Evolutionary conservation across 2,113 vertebrate genomes (phyloP).

Genomic region (Hypocryptadius cinnamomeus): DNA sequence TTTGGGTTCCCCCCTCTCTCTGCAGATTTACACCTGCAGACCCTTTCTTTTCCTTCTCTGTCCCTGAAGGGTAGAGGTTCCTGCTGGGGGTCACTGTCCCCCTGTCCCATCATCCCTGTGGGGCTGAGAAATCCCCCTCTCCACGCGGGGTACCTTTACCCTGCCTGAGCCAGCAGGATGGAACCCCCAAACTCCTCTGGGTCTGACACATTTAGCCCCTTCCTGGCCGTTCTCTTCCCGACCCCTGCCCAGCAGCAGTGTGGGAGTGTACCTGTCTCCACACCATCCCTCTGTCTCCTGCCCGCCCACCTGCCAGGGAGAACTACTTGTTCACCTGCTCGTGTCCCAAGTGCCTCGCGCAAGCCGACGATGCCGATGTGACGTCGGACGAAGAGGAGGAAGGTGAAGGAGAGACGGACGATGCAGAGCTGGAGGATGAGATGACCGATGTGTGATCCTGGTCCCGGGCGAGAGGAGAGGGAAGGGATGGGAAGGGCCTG

Average conservation of each 20-base stretch:
- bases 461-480: background rate
- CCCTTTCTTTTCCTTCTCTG: background rate
- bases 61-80: background rate
- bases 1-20: background rate
- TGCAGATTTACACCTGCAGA: background rate
- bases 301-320: constrained; percentile 73
- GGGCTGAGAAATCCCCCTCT: background rate
- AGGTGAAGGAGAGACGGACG: constrained; percentile 82
- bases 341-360: constrained; percentile 89
- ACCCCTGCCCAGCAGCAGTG: background rate
- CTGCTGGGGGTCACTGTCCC: background rate
- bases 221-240: fast-evolving
- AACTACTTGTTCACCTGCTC: constrained; percentile 96
- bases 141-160: too few relatives aligned
- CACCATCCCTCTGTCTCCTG: background rate
- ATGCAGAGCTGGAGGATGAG: constrained; percentile 92
- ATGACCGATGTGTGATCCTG: constrained; percentile 91
- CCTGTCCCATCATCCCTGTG: background rate
- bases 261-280: background rate
- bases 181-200: background rate
- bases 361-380: constrained; percentile 84
- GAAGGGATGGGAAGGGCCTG: background rate
- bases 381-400: constrained; percentile 95
- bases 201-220: background rate
- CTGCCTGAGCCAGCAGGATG: background rate